Percentiles rank a stretch among this genome's conserved stretches.
Conservation (phyloP, 2,888 invertebrate genomes). For the Orchesella flavescens region DNA sequence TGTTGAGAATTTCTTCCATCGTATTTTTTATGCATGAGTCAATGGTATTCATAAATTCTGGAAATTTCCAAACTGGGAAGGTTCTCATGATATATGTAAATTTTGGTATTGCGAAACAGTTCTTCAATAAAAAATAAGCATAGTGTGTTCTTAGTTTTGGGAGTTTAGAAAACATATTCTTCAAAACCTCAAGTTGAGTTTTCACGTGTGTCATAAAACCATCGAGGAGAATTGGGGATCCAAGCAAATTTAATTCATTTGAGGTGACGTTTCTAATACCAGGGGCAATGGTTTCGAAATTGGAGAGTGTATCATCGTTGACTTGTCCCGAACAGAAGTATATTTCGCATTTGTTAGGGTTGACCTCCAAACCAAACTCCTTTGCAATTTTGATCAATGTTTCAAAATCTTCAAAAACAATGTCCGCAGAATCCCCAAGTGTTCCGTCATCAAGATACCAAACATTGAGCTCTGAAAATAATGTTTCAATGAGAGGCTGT, state of each 20-base stretch:
- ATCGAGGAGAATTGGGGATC: background rate
- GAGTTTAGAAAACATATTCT: background rate
- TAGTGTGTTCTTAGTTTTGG: background rate
- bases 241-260: background rate
- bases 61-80: background rate
- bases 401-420: slow-evolving; percentile 26
- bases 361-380: slow-evolving; percentile 24
- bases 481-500: slow-evolving; percentile 1
- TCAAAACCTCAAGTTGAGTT: background rate
- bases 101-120: slow-evolving; percentile 2
- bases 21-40: background rate
- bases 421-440: background rate
- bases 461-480: slow-evolving; percentile 18
- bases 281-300: background rate
- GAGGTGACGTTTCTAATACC: background rate
- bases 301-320: background rate
- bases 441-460: slow-evolving; percentile 55
- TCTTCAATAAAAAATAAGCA: background rate
- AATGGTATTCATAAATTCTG: background rate
- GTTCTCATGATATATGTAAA: slow-evolving; percentile 12
- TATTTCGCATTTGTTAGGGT: slow-evolving; percentile 36
- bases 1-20: background rate
- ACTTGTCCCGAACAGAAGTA: background rate
- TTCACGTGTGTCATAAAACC: background rate
- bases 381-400: background rate